Evolutionary conservation across 2,797 vertebrate species (phyloP).

Genomic region (Vireo griseus): DNA sequence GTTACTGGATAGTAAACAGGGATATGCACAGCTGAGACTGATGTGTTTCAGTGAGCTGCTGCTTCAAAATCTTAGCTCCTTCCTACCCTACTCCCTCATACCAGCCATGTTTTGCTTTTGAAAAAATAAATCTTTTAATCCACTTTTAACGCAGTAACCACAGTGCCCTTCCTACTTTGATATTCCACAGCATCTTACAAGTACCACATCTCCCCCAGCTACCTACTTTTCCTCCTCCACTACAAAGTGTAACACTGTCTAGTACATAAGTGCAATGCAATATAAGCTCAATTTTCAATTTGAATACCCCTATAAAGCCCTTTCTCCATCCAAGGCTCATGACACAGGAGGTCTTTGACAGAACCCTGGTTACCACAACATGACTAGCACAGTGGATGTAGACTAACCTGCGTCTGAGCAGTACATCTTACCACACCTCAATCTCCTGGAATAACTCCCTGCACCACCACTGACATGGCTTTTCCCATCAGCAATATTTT

Average conservation of each 20-base stretch:
- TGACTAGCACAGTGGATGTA: not conserved
- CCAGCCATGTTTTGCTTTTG: not conserved
- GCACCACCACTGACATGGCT: not conserved
- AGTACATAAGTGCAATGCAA: not conserved
- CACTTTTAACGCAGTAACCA: not conserved
- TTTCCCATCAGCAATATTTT: not conserved
- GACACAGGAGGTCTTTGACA: not conserved
- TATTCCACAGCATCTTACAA: not conserved
- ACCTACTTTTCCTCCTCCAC: not conserved
- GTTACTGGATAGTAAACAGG: not conserved
- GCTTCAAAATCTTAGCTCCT: not conserved
- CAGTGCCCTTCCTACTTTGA: not conserved
- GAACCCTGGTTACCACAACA: not conserved
- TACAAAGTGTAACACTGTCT: not conserved
- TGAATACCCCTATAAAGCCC: not conserved
- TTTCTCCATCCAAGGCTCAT: not conserved
- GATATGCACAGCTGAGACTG: not conserved
- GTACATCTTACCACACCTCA: not conserved
- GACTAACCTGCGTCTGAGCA: not conserved
- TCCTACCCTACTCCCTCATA: not conserved
- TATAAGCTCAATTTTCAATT: not conserved
- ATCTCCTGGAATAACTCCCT: not conserved
- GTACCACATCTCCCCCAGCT: not conserved
- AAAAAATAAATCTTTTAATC: not conserved
- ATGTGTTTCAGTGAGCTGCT: not conserved